phyloP scores from a whole-genome alignment of 2,113 vertebrate species.

The Amphiprion ocellaris region DNA sequence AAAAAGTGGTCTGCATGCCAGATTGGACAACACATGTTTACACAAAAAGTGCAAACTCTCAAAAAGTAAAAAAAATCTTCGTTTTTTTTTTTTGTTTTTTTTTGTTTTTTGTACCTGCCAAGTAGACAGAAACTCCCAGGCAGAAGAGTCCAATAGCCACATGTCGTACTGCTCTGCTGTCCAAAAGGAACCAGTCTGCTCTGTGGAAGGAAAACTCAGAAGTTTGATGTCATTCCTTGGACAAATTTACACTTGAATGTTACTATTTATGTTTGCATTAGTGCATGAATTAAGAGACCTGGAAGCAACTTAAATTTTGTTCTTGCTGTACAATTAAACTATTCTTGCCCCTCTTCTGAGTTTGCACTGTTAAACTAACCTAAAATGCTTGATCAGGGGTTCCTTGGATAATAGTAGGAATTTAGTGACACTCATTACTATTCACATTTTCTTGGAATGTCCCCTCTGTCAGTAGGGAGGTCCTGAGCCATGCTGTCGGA shows the following conservation, averaged over 20 bases:
- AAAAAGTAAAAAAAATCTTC: not conserved
- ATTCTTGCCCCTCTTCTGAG: not conserved
- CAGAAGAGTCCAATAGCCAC: conserved; percentile 91
- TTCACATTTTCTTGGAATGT: conserved; percentile 54
- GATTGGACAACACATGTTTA: not conserved
- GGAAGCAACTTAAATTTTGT: not conserved
- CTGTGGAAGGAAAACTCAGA: conserved; percentile 73
- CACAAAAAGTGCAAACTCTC: not conserved
- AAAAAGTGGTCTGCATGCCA: not conserved
- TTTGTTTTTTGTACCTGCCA: conserved; percentile 89
- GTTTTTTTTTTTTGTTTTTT: not conserved
- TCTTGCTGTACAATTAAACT: not conserved
- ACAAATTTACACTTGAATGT: not conserved
- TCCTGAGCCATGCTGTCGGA: conserved; percentile 43
- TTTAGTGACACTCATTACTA: conserved; percentile 37
- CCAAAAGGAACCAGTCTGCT: conserved; percentile 91
- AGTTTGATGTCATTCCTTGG: not conserved
- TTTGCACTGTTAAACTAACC: not conserved
- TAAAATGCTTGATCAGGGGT: conserved; percentile 9
- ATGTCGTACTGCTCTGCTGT: conserved; percentile 88
- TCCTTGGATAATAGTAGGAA: conserved; percentile 1
- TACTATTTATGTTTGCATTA: not conserved
- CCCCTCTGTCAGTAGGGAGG: conserved; percentile 44
- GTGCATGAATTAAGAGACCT: conserved; percentile 6
- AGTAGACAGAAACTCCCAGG: conserved; percentile 88